Percentiles rank a stretch among this genome's conserved stretches.
phyloP scores from a whole-genome alignment of 2,797 vertebrate species.

The Odontamblyopus lacepedii region DNA sequence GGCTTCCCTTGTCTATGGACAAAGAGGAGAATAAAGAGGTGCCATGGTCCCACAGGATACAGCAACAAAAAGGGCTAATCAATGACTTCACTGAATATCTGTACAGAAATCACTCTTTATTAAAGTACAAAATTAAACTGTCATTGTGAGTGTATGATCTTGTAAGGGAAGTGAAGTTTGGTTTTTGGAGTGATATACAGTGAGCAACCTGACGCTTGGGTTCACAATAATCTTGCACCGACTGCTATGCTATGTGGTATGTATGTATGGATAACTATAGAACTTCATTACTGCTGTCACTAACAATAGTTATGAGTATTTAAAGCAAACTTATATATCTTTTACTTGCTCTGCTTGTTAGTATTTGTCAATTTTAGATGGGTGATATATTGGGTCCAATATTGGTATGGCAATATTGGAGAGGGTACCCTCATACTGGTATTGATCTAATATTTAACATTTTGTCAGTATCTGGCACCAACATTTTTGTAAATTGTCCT shows the following conservation, averaged over 20 bases:
- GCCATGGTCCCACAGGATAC: slow-evolving; percentile 27
- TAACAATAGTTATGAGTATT: background rate
- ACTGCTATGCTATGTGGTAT: background rate
- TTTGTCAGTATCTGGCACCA: too few species aligned
- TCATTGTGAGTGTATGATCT: background rate
- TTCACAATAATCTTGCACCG: background rate
- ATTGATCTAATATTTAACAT: too few species aligned
- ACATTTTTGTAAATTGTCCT: too few species aligned
- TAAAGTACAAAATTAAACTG: slow-evolving; percentile 7
- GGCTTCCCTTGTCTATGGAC: slow-evolving; percentile 54
- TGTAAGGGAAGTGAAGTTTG: background rate
- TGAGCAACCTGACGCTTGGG: background rate
- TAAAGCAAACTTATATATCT: background rate
- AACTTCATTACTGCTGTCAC: background rate
- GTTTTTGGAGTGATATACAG: background rate
- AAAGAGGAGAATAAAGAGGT: slow-evolving; percentile 46
- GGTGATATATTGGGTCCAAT: too few species aligned
- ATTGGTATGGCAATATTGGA: too few species aligned
- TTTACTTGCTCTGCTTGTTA: too few species aligned
- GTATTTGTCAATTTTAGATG: too few species aligned
- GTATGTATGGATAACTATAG: background rate
- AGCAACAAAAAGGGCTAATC: too few species aligned
- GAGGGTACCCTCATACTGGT: too few species aligned
- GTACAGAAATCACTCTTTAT: too few species aligned
- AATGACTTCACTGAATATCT: too few species aligned